Base-by-base conservation (phyloP, 2,113 vertebrate species). In the Calonectris borealis region DNA sequence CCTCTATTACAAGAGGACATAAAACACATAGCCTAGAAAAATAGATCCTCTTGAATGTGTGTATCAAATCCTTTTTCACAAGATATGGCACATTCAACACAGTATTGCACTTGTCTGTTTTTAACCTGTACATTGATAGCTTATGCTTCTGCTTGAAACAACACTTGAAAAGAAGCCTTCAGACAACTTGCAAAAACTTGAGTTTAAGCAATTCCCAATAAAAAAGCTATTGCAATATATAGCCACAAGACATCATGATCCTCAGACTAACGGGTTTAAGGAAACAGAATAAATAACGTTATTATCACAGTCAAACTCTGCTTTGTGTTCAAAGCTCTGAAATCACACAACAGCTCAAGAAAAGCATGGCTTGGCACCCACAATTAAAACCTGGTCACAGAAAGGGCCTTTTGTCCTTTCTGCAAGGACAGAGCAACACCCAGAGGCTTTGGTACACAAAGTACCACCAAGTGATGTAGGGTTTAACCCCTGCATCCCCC, bases 71-170 rank as follows among this genome's bases (percentile, higher is more conserved):
- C 40, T 60, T 71, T 78, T 44, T 16, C 31, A 51, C 55, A 69
- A 54, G 7, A 36, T 8, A 44, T 0, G 0, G 51, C n/a, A 58
- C 20, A 65, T 24, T 70, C 55, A 38, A 11, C 11, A 21, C 1
- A 51, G 11, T 3, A 13, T 14, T 26, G 32, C 25, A 34, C 48
- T 54, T 20, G 38, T 10, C 31, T 44, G 9, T 4, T 6, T 42
- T 57, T 64, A 83, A 68, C 52, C 48, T 58, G n/a, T 9, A 26
- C 13, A 5, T 16, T 8, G 27, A 55, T 18, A 71, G 17, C 42
- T 76, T 14, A 10, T 32, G 4, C 58, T 85, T 69, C 75, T 75
- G 22, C 52, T 70, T 44, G 19, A 66, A 82, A 2, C 7, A 44
- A n/a, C 55, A 13, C 31, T 68, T 42, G 3, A 48, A 51, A 42